These are phyloP conservation scores for Enteromius radiatus DNA, from an alignment of 2,797 vertebrate species.

Conservation along the genomic window DNA sequence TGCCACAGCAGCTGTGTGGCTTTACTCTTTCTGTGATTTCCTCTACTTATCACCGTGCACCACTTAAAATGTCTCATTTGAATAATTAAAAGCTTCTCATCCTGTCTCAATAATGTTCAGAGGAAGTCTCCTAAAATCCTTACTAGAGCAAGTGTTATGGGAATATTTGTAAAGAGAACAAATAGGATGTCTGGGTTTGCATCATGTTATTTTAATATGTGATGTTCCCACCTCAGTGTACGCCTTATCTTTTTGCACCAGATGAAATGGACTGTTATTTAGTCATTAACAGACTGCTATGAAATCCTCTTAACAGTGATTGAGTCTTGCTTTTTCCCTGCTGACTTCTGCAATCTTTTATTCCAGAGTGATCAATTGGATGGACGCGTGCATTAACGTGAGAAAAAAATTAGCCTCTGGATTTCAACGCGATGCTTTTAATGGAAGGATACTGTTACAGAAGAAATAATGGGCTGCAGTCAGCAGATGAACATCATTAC, in stretches of 20 bases:
- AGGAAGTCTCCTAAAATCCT: conserved; percentile 30
- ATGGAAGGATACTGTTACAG: conserved; percentile 45
- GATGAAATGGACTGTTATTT: conserved; percentile 56
- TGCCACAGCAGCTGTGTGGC: conserved; percentile 33
- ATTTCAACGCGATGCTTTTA: conserved; percentile 45
- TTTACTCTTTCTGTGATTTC: conserved; percentile 39
- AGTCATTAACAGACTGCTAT: conserved; percentile 53
- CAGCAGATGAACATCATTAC: conserved; percentile 22
- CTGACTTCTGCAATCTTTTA: conserved; percentile 64
- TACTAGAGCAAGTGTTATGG: conserved; percentile 51
- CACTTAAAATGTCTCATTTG: conserved; percentile 58
- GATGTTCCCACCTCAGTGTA: conserved; percentile 26
- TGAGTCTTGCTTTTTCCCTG: conserved; percentile 51
- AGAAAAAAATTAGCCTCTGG: conserved; percentile 33
- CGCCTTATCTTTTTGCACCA: conserved; percentile 48
- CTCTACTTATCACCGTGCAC: conserved; percentile 43
- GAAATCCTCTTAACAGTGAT: conserved; percentile 58
- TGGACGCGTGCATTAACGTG: conserved; percentile 47
- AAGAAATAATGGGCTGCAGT: conserved; percentile 35
- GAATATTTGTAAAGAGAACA: conserved; percentile 37
- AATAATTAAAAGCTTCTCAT: conserved; percentile 57
- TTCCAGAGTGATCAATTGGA: conserved; percentile 68
- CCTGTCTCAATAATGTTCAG: conserved; percentile 36
- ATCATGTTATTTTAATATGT: conserved; percentile 46
- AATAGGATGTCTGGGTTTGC: conserved; percentile 13